These are phyloP conservation scores for Cheilosia soror DNA, from an alignment of 2,888 invertebrate species.

Conservation along the genomic window DNA sequence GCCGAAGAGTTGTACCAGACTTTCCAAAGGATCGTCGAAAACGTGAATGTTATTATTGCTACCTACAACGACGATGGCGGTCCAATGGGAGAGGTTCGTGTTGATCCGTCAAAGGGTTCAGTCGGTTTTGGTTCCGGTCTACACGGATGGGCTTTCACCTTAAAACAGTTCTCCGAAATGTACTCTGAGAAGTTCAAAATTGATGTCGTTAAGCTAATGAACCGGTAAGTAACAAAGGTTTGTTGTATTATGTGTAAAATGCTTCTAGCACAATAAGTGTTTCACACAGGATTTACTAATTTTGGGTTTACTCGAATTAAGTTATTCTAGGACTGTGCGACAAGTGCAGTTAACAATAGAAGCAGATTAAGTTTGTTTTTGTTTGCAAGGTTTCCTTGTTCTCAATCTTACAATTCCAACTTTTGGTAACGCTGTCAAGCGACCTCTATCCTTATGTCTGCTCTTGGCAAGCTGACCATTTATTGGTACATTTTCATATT, in stretches of 20 bases:
- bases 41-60: slow-evolving; percentile 99
- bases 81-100: slow-evolving; percentile 99
- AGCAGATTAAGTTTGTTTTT: slow-evolving; percentile 85
- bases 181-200: slow-evolving; percentile 99
- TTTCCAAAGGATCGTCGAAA: slow-evolving; percentile 99
- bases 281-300: slow-evolving; percentile 78
- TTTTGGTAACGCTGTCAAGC: slow-evolving; percentile 88
- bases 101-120: slow-evolving; percentile 98
- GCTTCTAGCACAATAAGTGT: slow-evolving; percentile 83
- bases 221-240: slow-evolving; percentile 84
- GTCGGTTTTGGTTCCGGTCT: slow-evolving; percentile 99
- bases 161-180: slow-evolving; percentile 99
- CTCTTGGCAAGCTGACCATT: slow-evolving; percentile 86
- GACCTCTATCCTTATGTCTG: slow-evolving; percentile 93
- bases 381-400: slow-evolving; percentile 19
- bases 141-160: slow-evolving; percentile 99
- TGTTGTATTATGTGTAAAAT: not conserved
- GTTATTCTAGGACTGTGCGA: slow-evolving; percentile 81
- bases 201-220: slow-evolving; percentile 98
- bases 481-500: slow-evolving; percentile 77
- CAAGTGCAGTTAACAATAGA: slow-evolving; percentile 88
- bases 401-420: slow-evolving; percentile 77
- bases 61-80: slow-evolving; percentile 99
- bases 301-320: slow-evolving; percentile 71
- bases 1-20: slow-evolving; percentile 99